Conservation (phyloP, 2,888 invertebrate genomes). For the Zaprionus lineosus region DNA sequence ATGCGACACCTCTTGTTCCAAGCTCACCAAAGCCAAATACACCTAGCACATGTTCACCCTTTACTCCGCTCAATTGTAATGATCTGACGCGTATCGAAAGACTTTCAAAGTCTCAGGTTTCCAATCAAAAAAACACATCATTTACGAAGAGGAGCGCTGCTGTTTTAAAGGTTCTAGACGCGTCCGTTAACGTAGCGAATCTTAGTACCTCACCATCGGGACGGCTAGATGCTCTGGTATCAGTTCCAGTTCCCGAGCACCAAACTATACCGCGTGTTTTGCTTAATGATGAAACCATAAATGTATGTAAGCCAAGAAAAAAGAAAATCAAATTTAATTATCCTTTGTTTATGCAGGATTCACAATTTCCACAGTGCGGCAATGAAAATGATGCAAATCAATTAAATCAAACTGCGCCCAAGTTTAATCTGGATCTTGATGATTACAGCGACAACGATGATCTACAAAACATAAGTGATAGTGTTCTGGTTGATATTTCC, state of each 20-base stretch:
- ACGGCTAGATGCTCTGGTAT: conserved; percentile 78
- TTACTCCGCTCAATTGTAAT: conserved; percentile 64
- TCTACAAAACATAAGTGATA: conserved; percentile 70
- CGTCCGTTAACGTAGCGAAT: conserved; percentile 76
- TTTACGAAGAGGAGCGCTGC: conserved; percentile 67
- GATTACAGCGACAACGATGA: conserved; percentile 42
- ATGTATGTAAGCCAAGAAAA: conserved; percentile 35
- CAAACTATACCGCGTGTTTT: conserved; percentile 26
- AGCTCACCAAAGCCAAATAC: conserved; percentile 23
- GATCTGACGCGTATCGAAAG: conserved; percentile 73
- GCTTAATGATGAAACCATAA: conserved; percentile 51
- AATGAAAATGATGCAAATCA: conserved; percentile 28
- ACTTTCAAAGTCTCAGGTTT: conserved; percentile 5
- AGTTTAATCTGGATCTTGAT: conserved; percentile 36
- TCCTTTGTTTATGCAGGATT: no score
- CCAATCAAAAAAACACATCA: conserved; percentile 34
- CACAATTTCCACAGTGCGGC: not conserved
- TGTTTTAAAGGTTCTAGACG: conserved; percentile 76
- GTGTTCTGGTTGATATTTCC: conserved; percentile 67
- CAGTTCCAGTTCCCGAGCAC: conserved; percentile 17
- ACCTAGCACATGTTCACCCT: conserved; percentile 37
- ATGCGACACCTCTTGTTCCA: conserved; percentile 8
- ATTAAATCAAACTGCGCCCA: conserved; percentile 13
- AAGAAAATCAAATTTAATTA: no score
- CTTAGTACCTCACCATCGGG: conserved; percentile 82